Base-by-base conservation (phyloP, 1,140 invertebrate genomes). In the Drosophila sturtevanti region DNA sequence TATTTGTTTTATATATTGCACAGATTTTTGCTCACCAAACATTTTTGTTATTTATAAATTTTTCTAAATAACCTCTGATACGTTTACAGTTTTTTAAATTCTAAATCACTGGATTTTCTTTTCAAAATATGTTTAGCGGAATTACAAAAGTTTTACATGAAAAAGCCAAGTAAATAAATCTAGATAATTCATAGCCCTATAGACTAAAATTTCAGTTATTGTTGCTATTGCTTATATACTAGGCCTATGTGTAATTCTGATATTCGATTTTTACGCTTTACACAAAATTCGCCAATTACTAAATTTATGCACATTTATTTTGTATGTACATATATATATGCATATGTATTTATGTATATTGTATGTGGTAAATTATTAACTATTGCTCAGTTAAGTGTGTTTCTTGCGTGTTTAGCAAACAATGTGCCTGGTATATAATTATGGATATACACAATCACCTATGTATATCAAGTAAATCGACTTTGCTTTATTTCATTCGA, bases 251-350 rank as follows among this genome's bases (percentile, higher is more conserved):
- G 75, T 78, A 78, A 81, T 79, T 87, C 67, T 86, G 84, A 87
- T 87, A 87, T 87, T 87, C 82, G 82, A 87, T 71, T 69, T 76
- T 74, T 65, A 77, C 72, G 81, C 68, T 63, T 78, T 86, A 86
- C 79, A 84, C 84, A 89, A 89, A 87, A 89, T 87, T 87, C 82
- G 82, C 82, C 82, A 87, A 87, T 87, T 84, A 82, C 82, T 87
- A 87, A 87, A 81, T 78, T 81, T 87, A 87, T 89, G 63, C 71
- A 75, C 67, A 72, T 64, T 44, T 62, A 38, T 79, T 68, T 81
- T 67, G 71, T 77, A 73, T 77, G 69, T 60, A 68, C 58, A 71
- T 69, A 16, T 76, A 61, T 63, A 22, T 24, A 52, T 27, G 6
- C 38, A n/a, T 75, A 62, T 74, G 21, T 74, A 10, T 62, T 12